Conservation (phyloP, 2,113 vertebrate genomes). For the Chrysochloris asiatica region DNA sequence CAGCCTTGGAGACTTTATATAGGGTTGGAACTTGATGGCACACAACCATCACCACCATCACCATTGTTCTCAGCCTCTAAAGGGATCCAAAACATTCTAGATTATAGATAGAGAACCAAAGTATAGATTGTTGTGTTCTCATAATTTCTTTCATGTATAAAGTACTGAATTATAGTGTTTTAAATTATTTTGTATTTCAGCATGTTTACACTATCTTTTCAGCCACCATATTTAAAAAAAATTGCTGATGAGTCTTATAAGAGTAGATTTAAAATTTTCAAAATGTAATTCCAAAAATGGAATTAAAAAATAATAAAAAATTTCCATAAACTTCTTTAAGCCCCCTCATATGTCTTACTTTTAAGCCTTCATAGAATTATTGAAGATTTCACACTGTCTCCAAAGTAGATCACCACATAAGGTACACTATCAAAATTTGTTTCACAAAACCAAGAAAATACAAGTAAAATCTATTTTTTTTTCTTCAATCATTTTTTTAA, state of each 20-base stretch:
- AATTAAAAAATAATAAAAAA: too few relatives aligned
- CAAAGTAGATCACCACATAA: conserved; percentile 23
- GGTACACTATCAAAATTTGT: conserved; percentile 36
- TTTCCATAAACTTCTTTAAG: too few relatives aligned
- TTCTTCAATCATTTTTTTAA: too few relatives aligned
- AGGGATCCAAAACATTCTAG: background rate
- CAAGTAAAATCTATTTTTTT: background rate
- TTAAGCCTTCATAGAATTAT: background rate
- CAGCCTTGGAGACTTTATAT: too few relatives aligned
- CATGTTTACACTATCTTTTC: background rate
- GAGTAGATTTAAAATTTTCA: too few relatives aligned
- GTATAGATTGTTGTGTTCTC: too few relatives aligned
- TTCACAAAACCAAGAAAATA: conserved; percentile 20
- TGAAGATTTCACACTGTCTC: conserved; percentile 30
- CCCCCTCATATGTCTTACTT: background rate
- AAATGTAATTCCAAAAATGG: too few relatives aligned
- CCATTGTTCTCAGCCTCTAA: too few relatives aligned
- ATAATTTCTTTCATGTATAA: background rate
- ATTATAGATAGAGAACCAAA: too few relatives aligned
- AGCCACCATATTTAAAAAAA: conserved; percentile 15
- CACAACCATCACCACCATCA: too few relatives aligned
- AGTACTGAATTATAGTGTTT: background rate
- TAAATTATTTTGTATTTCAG: background rate
- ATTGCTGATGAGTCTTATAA: background rate
- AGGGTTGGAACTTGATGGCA: too few relatives aligned